Conservation (phyloP, 2,888 invertebrate genomes). For the Macaria liturata region DNA sequence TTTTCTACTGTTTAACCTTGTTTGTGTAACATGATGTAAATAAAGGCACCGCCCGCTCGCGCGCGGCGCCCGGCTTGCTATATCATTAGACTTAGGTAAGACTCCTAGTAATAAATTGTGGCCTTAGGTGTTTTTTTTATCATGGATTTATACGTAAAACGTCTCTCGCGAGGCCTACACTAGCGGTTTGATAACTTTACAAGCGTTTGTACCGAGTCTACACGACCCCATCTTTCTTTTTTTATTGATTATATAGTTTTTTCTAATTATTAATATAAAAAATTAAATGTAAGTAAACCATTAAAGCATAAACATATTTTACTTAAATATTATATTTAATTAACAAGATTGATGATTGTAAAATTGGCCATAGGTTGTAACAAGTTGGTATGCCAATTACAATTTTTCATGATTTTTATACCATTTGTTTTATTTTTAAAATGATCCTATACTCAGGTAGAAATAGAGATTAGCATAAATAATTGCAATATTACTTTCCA, state of each 20-base stretch:
- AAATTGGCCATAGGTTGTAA: conserved; percentile 83
- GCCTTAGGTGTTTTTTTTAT: conserved; percentile 69
- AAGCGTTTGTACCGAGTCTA: conserved; percentile 73
- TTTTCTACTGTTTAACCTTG: conserved; percentile 30
- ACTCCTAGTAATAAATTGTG: conserved; percentile 75
- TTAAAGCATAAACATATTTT: conserved; percentile 82
- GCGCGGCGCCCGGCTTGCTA: conserved; percentile 49
- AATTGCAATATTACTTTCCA: too few relatives aligned
- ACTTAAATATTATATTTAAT: conserved; percentile 83
- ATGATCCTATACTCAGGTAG: too few relatives aligned
- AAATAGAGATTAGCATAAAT: too few relatives aligned
- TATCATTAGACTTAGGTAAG: conserved; percentile 39
- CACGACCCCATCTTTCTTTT: conserved; percentile 57
- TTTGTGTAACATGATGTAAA: conserved; percentile 48
- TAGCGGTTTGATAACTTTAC: conserved; percentile 48
- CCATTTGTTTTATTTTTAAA: conserved; percentile 62
- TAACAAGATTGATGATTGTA: conserved; percentile 83
- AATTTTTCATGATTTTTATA: conserved; percentile 83
- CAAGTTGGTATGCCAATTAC: conserved; percentile 83
- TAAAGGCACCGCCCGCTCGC: conserved; percentile 42
- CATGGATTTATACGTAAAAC: conserved; percentile 57
- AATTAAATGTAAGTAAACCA: conserved; percentile 82
- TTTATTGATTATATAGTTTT: conserved; percentile 71
- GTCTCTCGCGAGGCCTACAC: conserved; percentile 47
- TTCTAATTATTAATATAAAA: conserved; percentile 80